Conservation (phyloP, 2,888 invertebrate genomes). For the Barypeithes pellucidus region DNA sequence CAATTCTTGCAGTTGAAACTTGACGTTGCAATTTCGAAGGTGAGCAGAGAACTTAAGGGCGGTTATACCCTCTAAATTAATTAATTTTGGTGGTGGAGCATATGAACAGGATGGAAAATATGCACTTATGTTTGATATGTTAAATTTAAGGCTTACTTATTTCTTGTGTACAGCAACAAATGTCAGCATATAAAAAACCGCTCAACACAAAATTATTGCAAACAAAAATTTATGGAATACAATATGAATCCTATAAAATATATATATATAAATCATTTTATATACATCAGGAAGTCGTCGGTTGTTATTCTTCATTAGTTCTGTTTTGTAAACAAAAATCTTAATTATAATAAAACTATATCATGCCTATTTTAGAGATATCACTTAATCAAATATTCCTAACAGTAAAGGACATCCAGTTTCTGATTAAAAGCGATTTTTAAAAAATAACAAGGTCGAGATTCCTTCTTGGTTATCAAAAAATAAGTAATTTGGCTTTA, state of each 20-base stretch:
- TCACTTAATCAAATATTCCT: background rate
- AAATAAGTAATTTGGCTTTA: conserved; percentile 14
- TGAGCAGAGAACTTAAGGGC: conserved; percentile 2
- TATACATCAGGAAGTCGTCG: background rate
- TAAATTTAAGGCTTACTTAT: too few relatives aligned
- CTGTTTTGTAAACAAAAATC: conserved; percentile 1
- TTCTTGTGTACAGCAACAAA: too few relatives aligned
- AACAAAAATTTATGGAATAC: background rate
- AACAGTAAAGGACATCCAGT: conserved; percentile 18
- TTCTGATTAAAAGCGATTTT: conserved; percentile 15
- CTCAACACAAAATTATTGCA: conserved; percentile 15
- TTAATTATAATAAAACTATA: conserved; percentile 16
- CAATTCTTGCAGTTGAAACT: conserved; percentile 32
- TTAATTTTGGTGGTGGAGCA: too few relatives aligned
- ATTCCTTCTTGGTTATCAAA: background rate
- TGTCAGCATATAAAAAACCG: too few relatives aligned
- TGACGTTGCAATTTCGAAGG: conserved; percentile 47
- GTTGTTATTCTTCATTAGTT: background rate
- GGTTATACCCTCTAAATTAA: too few relatives aligned
- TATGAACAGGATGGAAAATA: too few relatives aligned
- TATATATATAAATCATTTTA: background rate
- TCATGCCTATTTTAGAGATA: background rate
- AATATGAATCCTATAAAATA: background rate
- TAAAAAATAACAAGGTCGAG: conserved; percentile 13
- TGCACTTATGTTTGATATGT: too few relatives aligned